Base-by-base conservation (phyloP, 2,797 vertebrate species). In the Hozukius guyotensis region DNA sequence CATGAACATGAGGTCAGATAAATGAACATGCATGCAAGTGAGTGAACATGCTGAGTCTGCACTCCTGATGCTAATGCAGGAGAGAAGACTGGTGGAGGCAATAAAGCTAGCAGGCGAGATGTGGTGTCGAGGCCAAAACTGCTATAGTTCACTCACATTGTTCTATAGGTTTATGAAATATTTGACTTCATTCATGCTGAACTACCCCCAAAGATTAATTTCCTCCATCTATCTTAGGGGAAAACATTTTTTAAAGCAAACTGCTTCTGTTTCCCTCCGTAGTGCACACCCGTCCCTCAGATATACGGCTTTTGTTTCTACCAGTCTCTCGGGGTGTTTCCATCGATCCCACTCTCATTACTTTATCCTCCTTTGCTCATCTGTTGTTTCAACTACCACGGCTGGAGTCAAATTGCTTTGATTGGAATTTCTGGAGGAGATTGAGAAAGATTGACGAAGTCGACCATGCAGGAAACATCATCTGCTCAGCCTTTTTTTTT, bases 371-470 rank as follows among this genome's bases (percentile, higher is more conserved):
- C 34, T 59, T 61, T 56, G 55, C 78, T 81, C 72, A 42, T 57
- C 46, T 36, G 8, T 75, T 73, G 46, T 76, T 86, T 57, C 65
- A 46, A 1, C 27, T 10, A 9, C 36, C 42, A 14, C 31, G 1
- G 10, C 71, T 68, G 32, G 49, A 70, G 49, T 77, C 4, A 57
- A 72, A 80, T 78, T 32, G 52, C 76, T 81, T 73, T 88, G 81
- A 91, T 71, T 85, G 63, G 81, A 74, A 86, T 34, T 65, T 67
- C 46, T 56, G n/a, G 62, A 67, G 62, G 75, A 78, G 78, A 80
- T 34, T 74, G 38, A 66, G 34, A 67, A 72, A 76, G 69, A 77
- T 24, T 57, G 66, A 76, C 36, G 72, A 77, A 82, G 65, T 55
- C 65, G 62, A 24, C 66, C 64, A 67, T 78, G 66, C 71, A 49